phyloP scores from a whole-genome alignment of 2,113 vertebrate genomes.

The Chloroceryle aenea region DNA sequence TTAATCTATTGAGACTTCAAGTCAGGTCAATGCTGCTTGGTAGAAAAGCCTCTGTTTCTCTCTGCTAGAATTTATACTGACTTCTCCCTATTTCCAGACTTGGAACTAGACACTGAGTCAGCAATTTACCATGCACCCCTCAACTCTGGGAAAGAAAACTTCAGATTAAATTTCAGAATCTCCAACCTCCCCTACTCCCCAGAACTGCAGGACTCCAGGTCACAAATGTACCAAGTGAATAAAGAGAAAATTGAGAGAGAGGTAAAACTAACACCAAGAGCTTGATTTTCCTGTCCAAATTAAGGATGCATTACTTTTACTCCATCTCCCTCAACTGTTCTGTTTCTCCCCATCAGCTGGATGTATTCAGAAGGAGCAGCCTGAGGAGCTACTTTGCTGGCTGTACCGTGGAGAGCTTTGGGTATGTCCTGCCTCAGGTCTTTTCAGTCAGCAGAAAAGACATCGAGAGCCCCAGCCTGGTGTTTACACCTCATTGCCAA shows the following conservation, averaged over 20 bases:
- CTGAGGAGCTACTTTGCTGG: slow-evolving; percentile 56
- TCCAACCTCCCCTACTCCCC: slow-evolving; percentile 64
- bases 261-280: slow-evolving; percentile 20
- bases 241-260: slow-evolving; percentile 66
- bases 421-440: slow-evolving; percentile 49
- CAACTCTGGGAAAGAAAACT: background rate
- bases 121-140: background rate
- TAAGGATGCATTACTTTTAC: background rate
- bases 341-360: slow-evolving; percentile 65
- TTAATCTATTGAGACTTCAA: background rate
- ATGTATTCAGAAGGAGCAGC: slow-evolving; percentile 50
- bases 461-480: background rate
- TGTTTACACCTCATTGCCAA: background rate
- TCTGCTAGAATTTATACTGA: background rate
- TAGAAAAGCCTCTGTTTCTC: background rate
- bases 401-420: slow-evolving; percentile 70
- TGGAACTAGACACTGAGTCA: slow-evolving; percentile 4
- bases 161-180: slow-evolving; percentile 70
- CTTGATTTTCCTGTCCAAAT: background rate
- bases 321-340: background rate
- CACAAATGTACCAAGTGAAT: background rate
- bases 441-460: background rate
- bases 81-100: slow-evolving; percentile 3
- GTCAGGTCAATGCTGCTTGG: background rate
- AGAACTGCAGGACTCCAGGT: slow-evolving; percentile 21